Base-by-base conservation (phyloP, 1,140 invertebrate species). In the Acromyrmex heyeri region DNA sequence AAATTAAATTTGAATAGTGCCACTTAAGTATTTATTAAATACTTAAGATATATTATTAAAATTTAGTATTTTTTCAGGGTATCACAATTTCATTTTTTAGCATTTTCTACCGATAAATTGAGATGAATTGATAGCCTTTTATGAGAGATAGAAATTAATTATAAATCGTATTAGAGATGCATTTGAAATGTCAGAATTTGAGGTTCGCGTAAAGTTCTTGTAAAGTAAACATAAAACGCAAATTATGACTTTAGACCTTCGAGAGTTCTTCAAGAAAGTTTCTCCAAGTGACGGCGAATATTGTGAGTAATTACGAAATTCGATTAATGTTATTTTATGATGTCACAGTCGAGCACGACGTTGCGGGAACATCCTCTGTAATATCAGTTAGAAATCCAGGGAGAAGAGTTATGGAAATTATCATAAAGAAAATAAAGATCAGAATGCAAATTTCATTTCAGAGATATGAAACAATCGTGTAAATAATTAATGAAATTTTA, bases 301-400 rank as follows among this genome's bases (percentile, higher is more conserved):
- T 64, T 64, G 44, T 30, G 27, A 78, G 59, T 50, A 78, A 78
- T 78, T 65, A 50, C 18, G 12, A 78, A 78, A 78, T 78, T 78
- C 24, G 44, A 78, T 64, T 78, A 78, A 65, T 65, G 59, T 50
- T 64, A 65, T 78, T 65, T 65, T 44, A 48, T 4, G 24, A 48
- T 18, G 75, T 62, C 38, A 21, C 27, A 78, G 75, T 64, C 16
- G 59, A 18, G 10, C 59, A 21, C 50, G 61, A 78, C 59, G 10
- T 78, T 48, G 18, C 75, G n/a, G 38, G 8, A 48, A 30, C 16
- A 34, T 64, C 24, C 59, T 30, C n/a, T 27, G 50, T 44, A 77
- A 77, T 75, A 38, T 75, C 38, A 75, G 30, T 59, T 21, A 21
- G n/a, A 21, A 38, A 21, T 27, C 30, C 12, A 18, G 16, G 57